These are phyloP conservation scores for Listrodromus nycthemerus DNA, from an alignment of 2,888 invertebrate species.

Conservation along the genomic window DNA sequence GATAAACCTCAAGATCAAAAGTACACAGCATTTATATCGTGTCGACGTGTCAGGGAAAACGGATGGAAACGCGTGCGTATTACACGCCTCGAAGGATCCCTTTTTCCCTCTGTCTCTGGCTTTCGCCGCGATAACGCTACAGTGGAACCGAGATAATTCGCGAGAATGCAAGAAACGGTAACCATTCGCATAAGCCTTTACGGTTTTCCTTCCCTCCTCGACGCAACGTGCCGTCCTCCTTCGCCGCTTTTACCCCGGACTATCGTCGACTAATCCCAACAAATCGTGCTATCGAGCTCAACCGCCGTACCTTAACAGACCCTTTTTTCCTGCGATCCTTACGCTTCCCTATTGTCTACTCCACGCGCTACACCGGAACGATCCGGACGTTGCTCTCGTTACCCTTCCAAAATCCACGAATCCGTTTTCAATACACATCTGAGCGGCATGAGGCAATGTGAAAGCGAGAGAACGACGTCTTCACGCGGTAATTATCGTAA, in stretches of 20 bases:
- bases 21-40: slow-evolving; percentile 8
- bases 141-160: slow-evolving; percentile 54
- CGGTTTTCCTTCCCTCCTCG: slow-evolving; percentile 51
- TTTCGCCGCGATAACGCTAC: slow-evolving; percentile 38
- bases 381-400: slow-evolving; percentile 44
- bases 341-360: slow-evolving; percentile 7
- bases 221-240: slow-evolving; percentile 13
- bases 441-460: slow-evolving; percentile 34
- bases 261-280: slow-evolving; percentile 70
- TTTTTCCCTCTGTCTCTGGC: slow-evolving; percentile 10
- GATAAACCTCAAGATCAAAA: slow-evolving; percentile 11
- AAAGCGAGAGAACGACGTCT: slow-evolving; percentile 64
- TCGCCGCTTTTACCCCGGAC: slow-evolving; percentile 56
- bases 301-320: slow-evolving; percentile 59
- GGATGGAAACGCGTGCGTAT: slow-evolving; percentile 16
- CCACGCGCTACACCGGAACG: slow-evolving; percentile 41
- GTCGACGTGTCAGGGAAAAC: background rate
- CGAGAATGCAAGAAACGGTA: slow-evolving; percentile 52
- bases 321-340: slow-evolving; percentile 47
- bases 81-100: slow-evolving; percentile 6
- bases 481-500: slow-evolving; percentile 78
- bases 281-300: slow-evolving; percentile 70
- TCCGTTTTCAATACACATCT: background rate
- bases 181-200: slow-evolving; percentile 56
- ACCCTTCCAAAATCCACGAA: slow-evolving; percentile 52